Evolutionary conservation across 1,140 invertebrate species (phyloP), one percentile per base, ranked within the genome.

Genomic region (Sinonovacula constricta): DNA sequence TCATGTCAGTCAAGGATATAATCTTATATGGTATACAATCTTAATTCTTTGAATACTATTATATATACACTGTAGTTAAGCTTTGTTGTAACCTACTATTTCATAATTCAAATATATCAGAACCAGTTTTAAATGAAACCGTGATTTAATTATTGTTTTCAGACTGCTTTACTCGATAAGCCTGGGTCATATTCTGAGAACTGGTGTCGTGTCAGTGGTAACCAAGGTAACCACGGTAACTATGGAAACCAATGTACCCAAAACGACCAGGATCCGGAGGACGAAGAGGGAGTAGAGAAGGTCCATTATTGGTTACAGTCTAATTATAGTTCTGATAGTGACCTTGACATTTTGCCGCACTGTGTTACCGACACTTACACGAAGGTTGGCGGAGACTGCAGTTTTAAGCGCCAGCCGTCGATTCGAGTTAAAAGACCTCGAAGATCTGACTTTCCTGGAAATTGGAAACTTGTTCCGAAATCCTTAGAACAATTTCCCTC

Each of bases 381-480:
- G 18, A 56, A 18, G 10, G 28, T 3, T 18, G 28, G 49, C 10
- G 33, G 28, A 28, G 30, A 39, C 5, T 65, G 53, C 57, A 49
- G 54, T 39, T 75, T 75, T 24, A 51, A 63, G 57, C 62, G 71
- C 14, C 51, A 75, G 62, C 65, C 57, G 36, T 56, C 63, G 22
- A 75, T 36, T 15, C 53, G 71, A 56, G 26, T 15, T 39, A 53
- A 22, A 15, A n/a, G n/a, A n/a, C 36, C 51, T n/a, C 18, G 51
- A 28, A 75, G 53, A 66, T 45, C 71, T 28, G 59, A 65, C 15
- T 75, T 75, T 39, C 71, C 71, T 4, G 71, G 71, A 24, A 75
- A 75, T 30, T 75, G 71, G 71, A 75, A 66, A 75, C 30, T 75
- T 14, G 63, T 75, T 33, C 71, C 71, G 14, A 75, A 75, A 54